Base-by-base conservation (phyloP, 2,888 invertebrate genomes). In the Stenoptilia bipunctidactyla region DNA sequence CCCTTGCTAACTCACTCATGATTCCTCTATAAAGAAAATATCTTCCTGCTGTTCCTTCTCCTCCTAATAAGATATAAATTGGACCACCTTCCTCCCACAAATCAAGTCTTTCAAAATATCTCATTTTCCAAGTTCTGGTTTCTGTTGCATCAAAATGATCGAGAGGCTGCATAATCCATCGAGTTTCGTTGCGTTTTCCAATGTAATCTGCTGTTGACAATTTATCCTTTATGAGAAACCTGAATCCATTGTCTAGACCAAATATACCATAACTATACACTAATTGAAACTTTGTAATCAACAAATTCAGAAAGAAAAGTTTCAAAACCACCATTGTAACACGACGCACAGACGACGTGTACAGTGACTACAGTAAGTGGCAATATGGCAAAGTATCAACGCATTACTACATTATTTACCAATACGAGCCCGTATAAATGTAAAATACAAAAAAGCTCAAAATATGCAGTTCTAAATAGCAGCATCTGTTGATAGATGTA, bases 91-190 rank as follows among this genome's bases (percentile, higher is more conserved):
- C 44, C 50, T 55, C 63, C 68, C 68, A 75, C 27, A 56, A 56
- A 34, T 71, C 62, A 13, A 66, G 49, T 46, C 66, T 64, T 58
- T 70, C 63, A 41, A 70, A 72, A 45, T 74, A 79, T 38, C 66
- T 65, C 80, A 80, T 79, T 20, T 61, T 56, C 74, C 73, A 82
- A 0, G 52, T 62, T 6, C 67, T 53, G 2, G 45, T 57, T 13
- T 77, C 67, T 1, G 46, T 53, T 4, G 49, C 15, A 45, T 75
- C 51, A 27, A 77, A 80, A 48, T 82, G 73, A 38, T 82, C 74
- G 27, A 82, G 43, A 0, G 71, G 67, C 46, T 76, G 79, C 38
- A 58, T 48, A 6, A 77, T 62, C 73, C 74, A 72, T 44, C 52
- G 52, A 2, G 60, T 61, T n/a, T 30, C 30, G n/a, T 30, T 30